These are phyloP conservation scores for Luidia sarsii DNA, from an alignment of 53 echinoderm and acorn worm species.

Conservation along the genomic window DNA sequence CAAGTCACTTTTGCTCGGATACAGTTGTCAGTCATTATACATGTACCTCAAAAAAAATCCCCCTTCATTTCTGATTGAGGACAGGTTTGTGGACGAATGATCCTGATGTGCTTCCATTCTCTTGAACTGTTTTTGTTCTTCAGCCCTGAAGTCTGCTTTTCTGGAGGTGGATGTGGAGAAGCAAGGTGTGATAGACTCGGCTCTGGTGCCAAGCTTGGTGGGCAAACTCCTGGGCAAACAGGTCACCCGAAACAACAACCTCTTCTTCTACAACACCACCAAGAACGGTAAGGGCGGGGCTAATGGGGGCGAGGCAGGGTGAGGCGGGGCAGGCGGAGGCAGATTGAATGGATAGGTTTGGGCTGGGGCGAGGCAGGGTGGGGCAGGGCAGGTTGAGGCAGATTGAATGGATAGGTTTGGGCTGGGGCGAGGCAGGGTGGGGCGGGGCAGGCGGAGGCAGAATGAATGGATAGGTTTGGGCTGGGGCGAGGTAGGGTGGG, in stretches of 20 bases:
- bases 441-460: too few relatives aligned
- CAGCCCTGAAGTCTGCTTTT: slow-evolving; percentile 86
- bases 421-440: too few relatives aligned
- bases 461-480: too few relatives aligned
- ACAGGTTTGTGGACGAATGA: not conserved
- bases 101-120: not conserved
- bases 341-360: too few relatives aligned
- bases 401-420: too few relatives aligned
- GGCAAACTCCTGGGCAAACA: slow-evolving; percentile 76
- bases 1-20: too few relatives aligned
- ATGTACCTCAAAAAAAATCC: not conserved
- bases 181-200: slow-evolving; percentile 80
- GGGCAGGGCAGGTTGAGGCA: too few relatives aligned
- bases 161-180: slow-evolving; percentile 79
- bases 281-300: slow-evolving; percentile 73
- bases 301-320: not conserved
- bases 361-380: too few relatives aligned
- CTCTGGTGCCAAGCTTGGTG: slow-evolving; percentile 81
- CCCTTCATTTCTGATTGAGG: not conserved
- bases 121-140: not conserved
- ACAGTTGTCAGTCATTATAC: not conserved
- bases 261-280: slow-evolving; percentile 56
- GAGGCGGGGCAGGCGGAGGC: too few relatives aligned
- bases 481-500: too few relatives aligned
- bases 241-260: slow-evolving; percentile 48